These are phyloP conservation scores for Chauna torquata DNA, from an alignment of 2,113 vertebrate genomes.

Conservation along the genomic window DNA sequence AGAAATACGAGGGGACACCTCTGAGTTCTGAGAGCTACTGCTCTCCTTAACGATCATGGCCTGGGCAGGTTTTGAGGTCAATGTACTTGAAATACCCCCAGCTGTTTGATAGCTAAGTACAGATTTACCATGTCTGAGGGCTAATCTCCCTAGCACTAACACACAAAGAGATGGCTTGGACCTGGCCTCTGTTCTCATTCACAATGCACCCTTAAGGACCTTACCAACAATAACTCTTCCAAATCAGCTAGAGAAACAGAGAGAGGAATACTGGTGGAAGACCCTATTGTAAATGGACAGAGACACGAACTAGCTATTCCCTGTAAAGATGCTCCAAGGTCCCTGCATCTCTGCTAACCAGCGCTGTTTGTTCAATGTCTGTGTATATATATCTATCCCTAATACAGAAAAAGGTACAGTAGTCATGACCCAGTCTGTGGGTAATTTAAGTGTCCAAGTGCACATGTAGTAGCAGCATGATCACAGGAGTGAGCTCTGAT, in stretches of 20 bases:
- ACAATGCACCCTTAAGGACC: neutral
- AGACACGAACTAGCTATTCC: neutral
- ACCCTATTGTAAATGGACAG: neutral
- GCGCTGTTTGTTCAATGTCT: neutral
- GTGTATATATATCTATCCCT: neutral
- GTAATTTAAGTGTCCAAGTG: constrained; percentile 30
- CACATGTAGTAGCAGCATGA: neutral
- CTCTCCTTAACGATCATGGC: neutral
- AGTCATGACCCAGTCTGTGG: neutral
- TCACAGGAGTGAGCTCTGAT: constrained; percentile 4
- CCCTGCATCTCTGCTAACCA: neutral
- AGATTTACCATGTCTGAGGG: neutral
- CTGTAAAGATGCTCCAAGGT: neutral
- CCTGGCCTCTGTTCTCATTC: neutral
- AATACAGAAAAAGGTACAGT: neutral
- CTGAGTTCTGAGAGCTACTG: neutral
- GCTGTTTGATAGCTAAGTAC: neutral
- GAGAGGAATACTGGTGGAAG: neutral
- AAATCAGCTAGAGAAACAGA: neutral
- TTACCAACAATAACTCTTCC: neutral
- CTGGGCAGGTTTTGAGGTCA: neutral
- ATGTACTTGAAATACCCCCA: neutral
- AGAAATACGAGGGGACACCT: neutral
- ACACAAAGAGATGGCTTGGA: neutral
- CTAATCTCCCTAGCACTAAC: neutral